These are phyloP conservation scores for Poecile atricapillus DNA, from an alignment of 2,113 vertebrate species.

Conservation along the genomic window DNA sequence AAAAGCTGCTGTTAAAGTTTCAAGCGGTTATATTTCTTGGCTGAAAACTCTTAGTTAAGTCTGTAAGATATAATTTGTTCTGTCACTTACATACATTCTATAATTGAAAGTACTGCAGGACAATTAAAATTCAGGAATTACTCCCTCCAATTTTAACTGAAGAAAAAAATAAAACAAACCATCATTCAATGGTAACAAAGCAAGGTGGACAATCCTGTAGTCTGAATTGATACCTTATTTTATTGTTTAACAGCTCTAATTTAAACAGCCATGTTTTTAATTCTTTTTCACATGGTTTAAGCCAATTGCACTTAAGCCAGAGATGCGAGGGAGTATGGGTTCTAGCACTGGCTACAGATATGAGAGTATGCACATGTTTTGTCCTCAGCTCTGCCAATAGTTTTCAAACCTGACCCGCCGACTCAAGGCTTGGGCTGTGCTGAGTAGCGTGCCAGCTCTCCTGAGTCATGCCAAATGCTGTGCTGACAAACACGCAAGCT, in stretches of 20 bases:
- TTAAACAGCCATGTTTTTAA: neutral
- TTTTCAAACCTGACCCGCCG: neutral
- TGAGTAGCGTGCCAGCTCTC: neutral
- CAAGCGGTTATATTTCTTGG: neutral
- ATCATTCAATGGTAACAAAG: neutral
- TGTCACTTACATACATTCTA: neutral
- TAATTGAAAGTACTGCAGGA: neutral
- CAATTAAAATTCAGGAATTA: neutral
- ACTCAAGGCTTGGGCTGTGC: neutral
- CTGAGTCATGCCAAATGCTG: neutral
- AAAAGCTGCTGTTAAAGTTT: neutral
- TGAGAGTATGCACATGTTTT: neutral
- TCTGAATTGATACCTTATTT: neutral
- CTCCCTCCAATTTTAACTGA: neutral
- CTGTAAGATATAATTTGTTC: neutral
- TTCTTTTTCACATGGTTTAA: neutral
- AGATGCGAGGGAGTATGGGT: neutral
- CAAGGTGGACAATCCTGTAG: neutral
- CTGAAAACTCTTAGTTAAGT: neutral
- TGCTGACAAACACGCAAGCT: neutral
- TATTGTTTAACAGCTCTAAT: neutral
- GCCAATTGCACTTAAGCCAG: neutral
- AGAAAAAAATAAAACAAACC: neutral
- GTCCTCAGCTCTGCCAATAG: neutral
- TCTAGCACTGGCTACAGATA: neutral